phyloP scores from a whole-genome alignment of 2,888 invertebrate genomes.

The Electrophaes corylata region DNA sequence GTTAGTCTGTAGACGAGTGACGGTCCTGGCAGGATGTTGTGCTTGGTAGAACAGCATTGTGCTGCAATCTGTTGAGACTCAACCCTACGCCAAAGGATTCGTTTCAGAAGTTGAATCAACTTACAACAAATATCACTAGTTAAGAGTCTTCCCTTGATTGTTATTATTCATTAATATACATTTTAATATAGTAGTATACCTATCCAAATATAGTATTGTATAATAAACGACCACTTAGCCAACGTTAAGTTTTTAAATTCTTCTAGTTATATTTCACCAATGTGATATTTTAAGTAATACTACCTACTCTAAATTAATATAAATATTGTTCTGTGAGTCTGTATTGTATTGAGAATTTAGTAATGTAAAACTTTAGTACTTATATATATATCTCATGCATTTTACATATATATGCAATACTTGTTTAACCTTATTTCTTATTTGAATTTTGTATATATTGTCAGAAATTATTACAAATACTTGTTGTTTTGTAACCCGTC shows the following conservation, averaged over 20 bases:
- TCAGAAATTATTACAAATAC: not conserved
- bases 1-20: too few relatives aligned
- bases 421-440: not conserved
- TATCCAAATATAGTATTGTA: constrained; percentile 17
- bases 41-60: too few relatives aligned
- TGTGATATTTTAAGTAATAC: constrained; percentile 77
- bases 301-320: constrained; percentile 27
- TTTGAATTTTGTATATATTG: not conserved
- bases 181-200: constrained; percentile 9
- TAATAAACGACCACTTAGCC: constrained; percentile 28
- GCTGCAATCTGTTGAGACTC: too few relatives aligned
- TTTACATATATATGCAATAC: not conserved
- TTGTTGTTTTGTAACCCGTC: not conserved
- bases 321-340: constrained; percentile 25
- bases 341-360: constrained; percentile 12
- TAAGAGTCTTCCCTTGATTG: constrained; percentile 31
- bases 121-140: constrained; percentile 36
- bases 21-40: too few relatives aligned
- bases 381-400: not conserved
- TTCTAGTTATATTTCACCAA: constrained; percentile 60
- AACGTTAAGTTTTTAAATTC: constrained; percentile 42
- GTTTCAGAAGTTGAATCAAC: not conserved
- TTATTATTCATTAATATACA: not conserved
- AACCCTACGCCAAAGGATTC: too few relatives aligned
- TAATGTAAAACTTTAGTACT: constrained; percentile 9